These are phyloP conservation scores for Pelvicachromis taeniatus DNA, from an alignment of 2,113 vertebrate species.

Conservation along the genomic window DNA sequence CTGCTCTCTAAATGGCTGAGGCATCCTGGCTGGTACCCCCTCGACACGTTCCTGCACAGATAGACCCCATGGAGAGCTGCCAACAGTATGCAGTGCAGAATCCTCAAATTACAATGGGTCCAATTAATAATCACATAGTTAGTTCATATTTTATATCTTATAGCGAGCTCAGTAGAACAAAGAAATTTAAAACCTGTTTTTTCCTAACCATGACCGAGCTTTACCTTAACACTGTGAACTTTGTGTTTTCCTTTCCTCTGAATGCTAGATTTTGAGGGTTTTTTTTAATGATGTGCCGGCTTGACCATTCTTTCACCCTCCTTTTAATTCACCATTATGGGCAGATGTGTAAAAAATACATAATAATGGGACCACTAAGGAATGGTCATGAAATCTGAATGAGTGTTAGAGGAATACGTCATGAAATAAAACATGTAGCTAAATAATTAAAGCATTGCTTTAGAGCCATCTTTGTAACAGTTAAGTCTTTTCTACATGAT, in stretches of 20 bases:
- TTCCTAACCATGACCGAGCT: slow-evolving; percentile 27
- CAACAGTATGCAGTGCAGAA: slow-evolving; percentile 95
- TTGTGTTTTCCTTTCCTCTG: slow-evolving; percentile 34
- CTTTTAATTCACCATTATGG: slow-evolving; percentile 60
- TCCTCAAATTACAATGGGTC: slow-evolving; percentile 97
- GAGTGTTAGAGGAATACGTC: slow-evolving; percentile 46
- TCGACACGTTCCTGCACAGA: slow-evolving; percentile 96
- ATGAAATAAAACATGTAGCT: slow-evolving; percentile 39
- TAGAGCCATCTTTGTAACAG: neutral
- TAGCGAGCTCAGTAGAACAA: slow-evolving; percentile 63
- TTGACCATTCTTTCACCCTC: slow-evolving; percentile 62
- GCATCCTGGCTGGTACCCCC: slow-evolving; percentile 90
- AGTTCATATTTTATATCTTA: slow-evolving; percentile 95
- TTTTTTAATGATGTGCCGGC: slow-evolving; percentile 65
- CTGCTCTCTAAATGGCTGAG: slow-evolving; percentile 99
- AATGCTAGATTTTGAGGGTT: slow-evolving; percentile 33
- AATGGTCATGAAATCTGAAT: slow-evolving; percentile 68
- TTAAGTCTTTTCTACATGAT: slow-evolving; percentile 3
- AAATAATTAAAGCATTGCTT: slow-evolving; percentile 20
- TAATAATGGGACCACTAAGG: slow-evolving; percentile 66
- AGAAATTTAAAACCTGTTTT: slow-evolving; percentile 36
- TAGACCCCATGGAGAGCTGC: slow-evolving; percentile 96
- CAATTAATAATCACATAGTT: slow-evolving; percentile 99
- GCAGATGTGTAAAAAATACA: slow-evolving; percentile 67
- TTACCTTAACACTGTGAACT: slow-evolving; percentile 68